phyloP scores from a whole-genome alignment of 2,113 vertebrate genomes.

The Merops nubicus region DNA sequence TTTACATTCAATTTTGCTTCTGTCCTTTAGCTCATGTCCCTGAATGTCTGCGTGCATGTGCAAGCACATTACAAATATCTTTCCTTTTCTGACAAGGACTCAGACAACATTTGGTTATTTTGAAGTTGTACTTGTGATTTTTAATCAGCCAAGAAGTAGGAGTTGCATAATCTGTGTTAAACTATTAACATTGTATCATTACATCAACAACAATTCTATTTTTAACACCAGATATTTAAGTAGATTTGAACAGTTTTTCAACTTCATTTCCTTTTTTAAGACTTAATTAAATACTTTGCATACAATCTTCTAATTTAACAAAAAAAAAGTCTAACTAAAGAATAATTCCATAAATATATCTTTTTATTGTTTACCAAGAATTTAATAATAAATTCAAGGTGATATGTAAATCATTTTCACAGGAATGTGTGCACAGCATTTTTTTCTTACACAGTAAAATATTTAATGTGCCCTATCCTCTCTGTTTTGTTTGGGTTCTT shows the following conservation, averaged over 20 bases:
- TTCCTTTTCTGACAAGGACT: not conserved
- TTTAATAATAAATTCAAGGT: not conserved
- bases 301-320: not conserved
- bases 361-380: not conserved
- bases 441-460: not conserved
- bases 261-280: not conserved
- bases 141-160: not conserved
- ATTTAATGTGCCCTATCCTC: not conserved
- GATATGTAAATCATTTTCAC: not conserved
- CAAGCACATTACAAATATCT: not conserved
- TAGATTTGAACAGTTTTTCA: not conserved
- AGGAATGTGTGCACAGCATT: not conserved
- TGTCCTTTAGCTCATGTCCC: not conserved
- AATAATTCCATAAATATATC: not conserved
- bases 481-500: not conserved
- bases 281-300: not conserved
- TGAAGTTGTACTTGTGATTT: not conserved
- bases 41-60: not conserved
- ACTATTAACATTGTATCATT: not conserved
- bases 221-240: not conserved
- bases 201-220: not conserved
- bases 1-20: not conserved
- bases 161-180: not conserved
- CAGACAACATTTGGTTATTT: not conserved
- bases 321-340: not conserved